Base-by-base conservation (phyloP, 2,888 invertebrate genomes). In the Sturmia bella region DNA sequence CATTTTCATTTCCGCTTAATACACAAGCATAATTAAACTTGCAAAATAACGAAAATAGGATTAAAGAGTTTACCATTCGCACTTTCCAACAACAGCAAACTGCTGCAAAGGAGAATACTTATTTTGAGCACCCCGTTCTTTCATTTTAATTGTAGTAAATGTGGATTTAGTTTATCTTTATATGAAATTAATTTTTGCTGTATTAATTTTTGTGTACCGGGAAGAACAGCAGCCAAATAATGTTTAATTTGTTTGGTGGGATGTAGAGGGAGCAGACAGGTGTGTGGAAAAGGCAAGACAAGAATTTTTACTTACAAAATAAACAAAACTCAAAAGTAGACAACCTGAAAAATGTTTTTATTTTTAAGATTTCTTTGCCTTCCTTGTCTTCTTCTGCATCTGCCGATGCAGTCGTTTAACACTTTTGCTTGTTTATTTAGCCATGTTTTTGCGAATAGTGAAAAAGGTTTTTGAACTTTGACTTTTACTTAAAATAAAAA, bases 11-110 rank as follows among this genome's bases (percentile, higher is more conserved):
- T 88, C 88, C 88, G 88, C 88, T 87, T 88, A 88, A 88, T 89
- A 88, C 88, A 88, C 88, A 87, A 88, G 86, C 68, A 87, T 88
- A 88, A 88, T 89, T 89, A 88, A 88, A 88, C 87, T 88, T 87
- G 85, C 87, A 86, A 89, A 88, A 74, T 59, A 45, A 52, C 15
- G 64, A 61, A 70, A 81, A 89, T 86, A 85, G 87, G 87, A 88
- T 88, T 89, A 89, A 87, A 86, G 87, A 87, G 86, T 87, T 87
- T 54, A 37, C 19, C 43, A 41, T 0, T 32, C 32, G 41, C 43
- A 27, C 21, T 4, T 21, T 9, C 11, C n/a, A n/a, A 37, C 7
- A 64, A 73, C 21, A 45, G 27, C 3, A 43, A 27, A 27, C 50
- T 3, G 7, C 17, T 15, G 13, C 17, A 27, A 63, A 54, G 19